Conservation (phyloP, 35 echinoderm and acorn worm species). For the Eucidaris tribuloides region DNA sequence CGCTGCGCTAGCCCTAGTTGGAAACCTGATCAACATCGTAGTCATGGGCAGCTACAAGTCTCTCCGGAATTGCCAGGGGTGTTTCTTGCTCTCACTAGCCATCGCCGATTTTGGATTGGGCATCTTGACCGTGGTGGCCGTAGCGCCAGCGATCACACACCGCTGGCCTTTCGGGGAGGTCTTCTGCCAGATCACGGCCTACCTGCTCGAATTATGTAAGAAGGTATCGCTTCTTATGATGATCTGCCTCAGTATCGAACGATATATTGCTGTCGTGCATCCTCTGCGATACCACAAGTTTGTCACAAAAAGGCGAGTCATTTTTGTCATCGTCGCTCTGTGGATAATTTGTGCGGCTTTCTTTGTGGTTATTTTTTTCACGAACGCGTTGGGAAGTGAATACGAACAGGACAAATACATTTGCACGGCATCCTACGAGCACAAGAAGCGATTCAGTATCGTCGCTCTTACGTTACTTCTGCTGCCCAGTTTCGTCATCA, state of each 20-base stretch:
- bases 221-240: slow-evolving; percentile 46
- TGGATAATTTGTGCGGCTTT: slow-evolving; percentile 5
- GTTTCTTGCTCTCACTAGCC: slow-evolving; percentile 30
- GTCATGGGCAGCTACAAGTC: slow-evolving; percentile 20
- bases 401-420: neutral
- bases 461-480: slow-evolving; percentile 32
- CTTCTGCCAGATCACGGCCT: slow-evolving; percentile 15
- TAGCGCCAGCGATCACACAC: slow-evolving; percentile 4
- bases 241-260: slow-evolving; percentile 36
- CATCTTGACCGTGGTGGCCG: slow-evolving; percentile 4
- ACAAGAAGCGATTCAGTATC: neutral
- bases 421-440: slow-evolving; percentile 13
- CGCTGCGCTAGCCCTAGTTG: slow-evolving; percentile 17
- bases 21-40: slow-evolving; percentile 39
- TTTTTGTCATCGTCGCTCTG: neutral
- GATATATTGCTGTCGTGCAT: slow-evolving; percentile 50
- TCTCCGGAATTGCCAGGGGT: slow-evolving; percentile 21
- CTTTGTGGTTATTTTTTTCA: neutral
- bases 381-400: neutral
- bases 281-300: slow-evolving; percentile 29
- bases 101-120: slow-evolving; percentile 51
- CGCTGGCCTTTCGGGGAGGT: slow-evolving; percentile 2
- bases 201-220: slow-evolving; percentile 19
- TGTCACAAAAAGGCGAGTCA: slow-evolving; percentile 22
- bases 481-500: slow-evolving; percentile 48